Evolutionary conservation across 2,113 vertebrate genomes (phyloP).

Genomic region (Nyctereutes procyonoides): DNA sequence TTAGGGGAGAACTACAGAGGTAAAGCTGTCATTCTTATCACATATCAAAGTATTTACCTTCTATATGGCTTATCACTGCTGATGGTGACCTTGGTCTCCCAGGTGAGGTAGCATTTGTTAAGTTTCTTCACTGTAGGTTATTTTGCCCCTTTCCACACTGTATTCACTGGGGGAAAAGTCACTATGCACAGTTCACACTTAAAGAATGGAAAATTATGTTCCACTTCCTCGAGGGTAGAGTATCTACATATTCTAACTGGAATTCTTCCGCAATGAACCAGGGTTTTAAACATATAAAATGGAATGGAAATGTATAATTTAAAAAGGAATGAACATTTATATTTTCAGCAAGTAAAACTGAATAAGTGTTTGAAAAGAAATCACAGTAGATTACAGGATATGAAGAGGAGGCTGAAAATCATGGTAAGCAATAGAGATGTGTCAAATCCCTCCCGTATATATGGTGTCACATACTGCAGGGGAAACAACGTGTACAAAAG

Average conservation of each 20-base stretch:
- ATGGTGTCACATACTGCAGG: rapidly evolving
- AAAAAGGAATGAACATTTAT: not conserved
- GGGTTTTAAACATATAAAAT: not conserved
- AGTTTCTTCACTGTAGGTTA: not conserved
- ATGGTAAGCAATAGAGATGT: not conserved
- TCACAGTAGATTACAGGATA: not conserved
- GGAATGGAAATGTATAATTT: not conserved
- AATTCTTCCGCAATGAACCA: not conserved
- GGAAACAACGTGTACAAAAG: rapidly evolving
- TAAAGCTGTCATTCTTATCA: not conserved
- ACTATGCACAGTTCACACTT: not conserved
- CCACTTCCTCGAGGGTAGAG: not conserved
- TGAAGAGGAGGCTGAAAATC: not conserved
- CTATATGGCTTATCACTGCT: not conserved
- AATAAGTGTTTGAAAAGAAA: not conserved
- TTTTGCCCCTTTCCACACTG: not conserved
- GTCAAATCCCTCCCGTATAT: not conserved
- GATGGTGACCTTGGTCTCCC: not conserved
- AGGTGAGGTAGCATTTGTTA: not conserved
- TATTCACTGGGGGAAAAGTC: not conserved
- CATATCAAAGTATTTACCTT: not conserved
- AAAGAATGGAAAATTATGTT: not conserved
- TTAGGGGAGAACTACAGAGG: not conserved
- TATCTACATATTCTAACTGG: not conserved
- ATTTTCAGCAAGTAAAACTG: not conserved